Evolutionary conservation across 2,113 vertebrate genomes (phyloP).

Genomic region (Lagopus muta): DNA sequence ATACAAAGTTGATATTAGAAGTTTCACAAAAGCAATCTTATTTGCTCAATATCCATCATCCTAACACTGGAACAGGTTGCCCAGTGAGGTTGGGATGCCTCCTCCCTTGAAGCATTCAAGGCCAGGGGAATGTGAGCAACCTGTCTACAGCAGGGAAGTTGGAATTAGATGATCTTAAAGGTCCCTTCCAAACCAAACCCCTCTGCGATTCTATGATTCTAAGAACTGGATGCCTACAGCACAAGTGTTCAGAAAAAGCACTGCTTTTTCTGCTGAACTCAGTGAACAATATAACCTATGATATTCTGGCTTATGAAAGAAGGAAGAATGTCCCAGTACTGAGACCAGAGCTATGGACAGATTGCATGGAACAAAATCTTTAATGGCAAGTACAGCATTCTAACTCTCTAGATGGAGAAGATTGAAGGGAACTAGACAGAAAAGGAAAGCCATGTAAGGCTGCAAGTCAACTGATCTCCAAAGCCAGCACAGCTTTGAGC

Average conservation of each 20-base stretch:
- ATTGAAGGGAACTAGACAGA: not conserved
- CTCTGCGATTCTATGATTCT: too few relatives aligned
- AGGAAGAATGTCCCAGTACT: not conserved
- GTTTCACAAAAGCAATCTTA: not conserved
- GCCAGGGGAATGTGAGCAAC: too few relatives aligned
- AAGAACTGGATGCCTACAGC: not conserved
- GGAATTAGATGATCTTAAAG: too few relatives aligned
- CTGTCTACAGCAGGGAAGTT: too few relatives aligned
- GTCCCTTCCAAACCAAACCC: too few relatives aligned
- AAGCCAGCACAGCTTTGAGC: not conserved
- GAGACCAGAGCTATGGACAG: not conserved
- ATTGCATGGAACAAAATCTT: not conserved
- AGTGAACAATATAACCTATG: not conserved
- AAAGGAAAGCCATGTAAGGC: not conserved
- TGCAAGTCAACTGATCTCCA: not conserved
- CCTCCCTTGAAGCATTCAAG: too few relatives aligned
- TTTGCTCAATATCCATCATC: not conserved
- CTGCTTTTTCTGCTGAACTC: not conserved
- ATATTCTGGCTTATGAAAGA: not conserved
- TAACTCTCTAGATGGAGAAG: not conserved
- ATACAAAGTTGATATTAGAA: not conserved
- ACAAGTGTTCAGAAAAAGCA: not conserved
- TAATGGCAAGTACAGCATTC: not conserved
- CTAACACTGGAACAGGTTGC: not conserved
- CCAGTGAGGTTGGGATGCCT: too few relatives aligned